Base-by-base conservation (phyloP, 2,888 invertebrate species). In the Serripes groenlandicus region DNA sequence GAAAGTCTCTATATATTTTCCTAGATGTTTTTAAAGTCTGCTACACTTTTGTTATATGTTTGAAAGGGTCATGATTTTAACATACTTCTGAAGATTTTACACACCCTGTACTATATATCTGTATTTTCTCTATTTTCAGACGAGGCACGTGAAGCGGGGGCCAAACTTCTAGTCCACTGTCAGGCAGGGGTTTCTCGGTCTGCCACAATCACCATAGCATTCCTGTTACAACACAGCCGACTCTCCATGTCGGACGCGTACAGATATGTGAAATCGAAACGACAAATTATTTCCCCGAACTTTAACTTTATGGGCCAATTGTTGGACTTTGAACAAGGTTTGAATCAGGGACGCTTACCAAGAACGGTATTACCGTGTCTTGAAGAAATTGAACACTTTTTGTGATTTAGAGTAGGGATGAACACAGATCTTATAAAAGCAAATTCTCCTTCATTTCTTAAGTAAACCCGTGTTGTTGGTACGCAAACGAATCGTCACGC, bases 171-270 rank as follows among this genome's bases (percentile, higher is more conserved):
- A 93, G 97, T 99, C 82, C 99, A 99, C 95, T 99, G 99, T 95
- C 98, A 98, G 93, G 98, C 98, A 71, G 99, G 99, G 72, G 97
- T 99, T 70, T 98, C 98, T 75, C 96, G 98, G 88, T 98, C 98
- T 87, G 98, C 98, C 85, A 98, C 98, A 85, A 96, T 99, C 93
- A 98, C 98, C 93, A 98, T 99, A 93, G 98, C 98, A 69, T 99
- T 98, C 95, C 96, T 98, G 91, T 98, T 99, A 97, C 97, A 97
- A 92, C 97, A 97, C 95, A 91, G 93, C 94, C 96, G 96, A 81
- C 94, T 98, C 94, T 96, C 97, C 54, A 97, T 97, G 96, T 96
- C 97, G 62, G 98, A 98, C 93, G 98, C 98, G 0, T 98, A 97
- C 95, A 96, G 97, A 91, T 96, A 97, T 93, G 98, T 99, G 77